Evolutionary conservation across 2,113 vertebrate genomes (phyloP).

Genomic region (Brachionichthys hirsutus): DNA sequence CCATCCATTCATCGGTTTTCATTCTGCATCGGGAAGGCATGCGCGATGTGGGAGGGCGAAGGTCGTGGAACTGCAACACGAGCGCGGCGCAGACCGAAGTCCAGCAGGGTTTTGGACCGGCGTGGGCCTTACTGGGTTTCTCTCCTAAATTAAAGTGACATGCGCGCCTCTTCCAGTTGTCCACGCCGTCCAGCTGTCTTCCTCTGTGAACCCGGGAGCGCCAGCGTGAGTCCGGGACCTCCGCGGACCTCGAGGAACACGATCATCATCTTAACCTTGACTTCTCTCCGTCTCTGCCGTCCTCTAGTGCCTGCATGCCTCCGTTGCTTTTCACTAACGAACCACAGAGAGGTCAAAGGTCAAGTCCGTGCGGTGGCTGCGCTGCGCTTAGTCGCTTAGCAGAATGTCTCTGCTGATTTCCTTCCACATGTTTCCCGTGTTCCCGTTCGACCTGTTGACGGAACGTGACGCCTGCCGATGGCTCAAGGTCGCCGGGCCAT

Average conservation of each 20-base stretch:
- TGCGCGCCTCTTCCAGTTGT: neutral
- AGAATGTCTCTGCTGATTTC: constrained; percentile 1
- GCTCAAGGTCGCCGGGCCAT: constrained; percentile 39
- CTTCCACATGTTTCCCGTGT: constrained; percentile 13
- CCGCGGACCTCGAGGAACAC: constrained; percentile 19
- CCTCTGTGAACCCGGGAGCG: constrained; percentile 1
- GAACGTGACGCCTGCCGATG: constrained; percentile 15
- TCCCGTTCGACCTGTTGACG: neutral
- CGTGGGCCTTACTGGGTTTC: neutral
- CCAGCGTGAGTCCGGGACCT: constrained; percentile 19
- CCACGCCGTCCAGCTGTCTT: neutral
- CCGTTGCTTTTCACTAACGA: constrained; percentile 20
- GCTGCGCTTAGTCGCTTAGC: neutral
- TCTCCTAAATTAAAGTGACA: constrained; percentile 5
- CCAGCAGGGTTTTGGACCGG: neutral
- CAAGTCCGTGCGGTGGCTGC: constrained; percentile 30
- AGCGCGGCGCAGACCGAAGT: too few relatives aligned
- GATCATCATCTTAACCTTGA: constrained; percentile 15
- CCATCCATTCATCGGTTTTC: neutral
- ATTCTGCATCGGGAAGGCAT: too few relatives aligned
- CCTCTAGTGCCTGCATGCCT: constrained; percentile 19
- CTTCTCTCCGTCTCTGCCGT: constrained; percentile 12
- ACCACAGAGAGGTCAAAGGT: constrained; percentile 44
- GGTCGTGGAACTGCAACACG: neutral
- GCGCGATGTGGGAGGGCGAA: too few relatives aligned